Conservation (phyloP, 2,113 vertebrate species). For the Thunnus maccoyii region DNA sequence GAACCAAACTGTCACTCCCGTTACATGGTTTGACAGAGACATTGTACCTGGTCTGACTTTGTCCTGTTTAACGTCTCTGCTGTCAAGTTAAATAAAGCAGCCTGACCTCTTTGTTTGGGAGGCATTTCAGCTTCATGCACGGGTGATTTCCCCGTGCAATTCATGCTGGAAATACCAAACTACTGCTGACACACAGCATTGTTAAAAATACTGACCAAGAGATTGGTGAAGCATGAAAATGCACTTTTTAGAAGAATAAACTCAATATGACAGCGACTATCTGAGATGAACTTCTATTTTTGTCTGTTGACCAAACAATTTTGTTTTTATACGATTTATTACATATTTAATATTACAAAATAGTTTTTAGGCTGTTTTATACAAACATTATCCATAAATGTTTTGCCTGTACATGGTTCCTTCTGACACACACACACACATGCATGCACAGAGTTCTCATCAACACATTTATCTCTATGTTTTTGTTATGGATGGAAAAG, state of each 20-base stretch:
- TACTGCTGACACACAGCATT: slow-evolving; percentile 45
- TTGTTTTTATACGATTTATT: too few relatives aligned
- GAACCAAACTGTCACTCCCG: slow-evolving; percentile 16
- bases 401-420: background rate
- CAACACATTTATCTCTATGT: background rate
- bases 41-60: slow-evolving; percentile 34
- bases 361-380: background rate
- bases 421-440: background rate
- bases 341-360: background rate
- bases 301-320: background rate
- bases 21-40: slow-evolving; percentile 26
- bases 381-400: background rate
- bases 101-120: slow-evolving; percentile 53
- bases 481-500: background rate
- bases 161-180: slow-evolving; percentile 25
- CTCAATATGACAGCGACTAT: slow-evolving; percentile 10
- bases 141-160: slow-evolving; percentile 17
- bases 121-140: slow-evolving; percentile 53
- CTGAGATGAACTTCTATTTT: background rate
- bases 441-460: background rate
- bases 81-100: slow-evolving; percentile 54
- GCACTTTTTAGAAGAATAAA: slow-evolving; percentile 6
- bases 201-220: slow-evolving; percentile 42
- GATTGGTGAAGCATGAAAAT: slow-evolving; percentile 32
- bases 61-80: slow-evolving; percentile 48